A percentile compares a stretch with the other conserved stretches of the same genome.
Conservation (phyloP, 1,140 invertebrate species). For the Campoletis sonorensis region DNA sequence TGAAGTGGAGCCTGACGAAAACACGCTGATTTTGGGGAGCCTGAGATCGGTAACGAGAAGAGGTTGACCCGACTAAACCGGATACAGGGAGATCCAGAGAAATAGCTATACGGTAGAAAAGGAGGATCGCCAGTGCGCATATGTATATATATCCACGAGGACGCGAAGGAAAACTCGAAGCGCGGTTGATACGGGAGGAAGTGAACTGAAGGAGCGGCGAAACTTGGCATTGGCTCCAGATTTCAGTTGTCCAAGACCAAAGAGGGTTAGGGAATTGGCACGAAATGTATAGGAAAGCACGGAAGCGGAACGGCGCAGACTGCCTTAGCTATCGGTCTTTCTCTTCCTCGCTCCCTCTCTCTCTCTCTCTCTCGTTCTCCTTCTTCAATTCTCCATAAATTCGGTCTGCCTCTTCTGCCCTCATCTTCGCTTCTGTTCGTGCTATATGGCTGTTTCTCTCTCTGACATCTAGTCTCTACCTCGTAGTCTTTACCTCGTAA, state of each 20-base stretch:
- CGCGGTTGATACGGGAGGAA: conserved; percentile 38
- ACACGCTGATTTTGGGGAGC: not conserved
- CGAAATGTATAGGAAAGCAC: conserved; percentile 38
- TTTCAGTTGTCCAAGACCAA: conserved; percentile 61
- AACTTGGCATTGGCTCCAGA: conserved; percentile 69
- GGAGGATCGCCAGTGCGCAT: not conserved
- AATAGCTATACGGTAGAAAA: not conserved
- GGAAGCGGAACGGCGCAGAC: conserved; percentile 43
- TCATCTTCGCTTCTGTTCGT: not conserved
- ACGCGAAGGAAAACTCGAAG: conserved; percentile 27
- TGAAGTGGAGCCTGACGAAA: not conserved
- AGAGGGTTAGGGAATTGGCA: conserved; percentile 54
- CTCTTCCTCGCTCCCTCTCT: not conserved
- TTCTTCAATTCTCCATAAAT: conserved; percentile 35
- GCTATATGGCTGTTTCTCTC: not conserved
- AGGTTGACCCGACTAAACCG: not conserved
- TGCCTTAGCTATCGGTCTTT: conserved; percentile 3
- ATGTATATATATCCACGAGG: conserved; percentile 29
- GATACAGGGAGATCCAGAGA: not conserved
- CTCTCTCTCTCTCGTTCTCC: too few relatives aligned
- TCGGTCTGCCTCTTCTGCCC: conserved; percentile 10
- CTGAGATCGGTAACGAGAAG: not conserved
- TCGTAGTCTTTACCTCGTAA: conserved; percentile 59
- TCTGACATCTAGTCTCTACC: not conserved
- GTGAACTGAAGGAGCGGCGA: conserved; percentile 48